These are phyloP conservation scores for Baccha elongata DNA, from an alignment of 2,888 invertebrate genomes.

Conservation along the genomic window DNA sequence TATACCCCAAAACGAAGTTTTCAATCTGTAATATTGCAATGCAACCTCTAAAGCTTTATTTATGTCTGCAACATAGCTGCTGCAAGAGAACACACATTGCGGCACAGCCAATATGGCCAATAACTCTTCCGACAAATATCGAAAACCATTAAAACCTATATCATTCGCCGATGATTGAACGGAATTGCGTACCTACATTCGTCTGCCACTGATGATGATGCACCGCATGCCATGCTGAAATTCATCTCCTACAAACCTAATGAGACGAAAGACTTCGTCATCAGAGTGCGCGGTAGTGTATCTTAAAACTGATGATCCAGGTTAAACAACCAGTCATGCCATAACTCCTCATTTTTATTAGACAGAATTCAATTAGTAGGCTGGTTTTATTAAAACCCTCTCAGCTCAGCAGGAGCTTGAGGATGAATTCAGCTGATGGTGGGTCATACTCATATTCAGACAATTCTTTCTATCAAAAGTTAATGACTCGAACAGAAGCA, in stretches of 20 bases:
- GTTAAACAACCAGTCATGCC: slow-evolving; percentile 41
- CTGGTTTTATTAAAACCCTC: slow-evolving; percentile 50
- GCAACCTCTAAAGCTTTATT: slow-evolving; percentile 24
- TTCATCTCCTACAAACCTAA: slow-evolving; percentile 68
- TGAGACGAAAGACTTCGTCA: slow-evolving; percentile 57
- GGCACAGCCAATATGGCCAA: slow-evolving; percentile 66
- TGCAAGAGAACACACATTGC: slow-evolving; percentile 47
- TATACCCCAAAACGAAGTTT: slow-evolving; percentile 60
- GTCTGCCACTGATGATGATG: slow-evolving; percentile 58
- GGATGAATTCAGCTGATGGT: slow-evolving; percentile 28
- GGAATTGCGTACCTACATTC: slow-evolving; percentile 59
- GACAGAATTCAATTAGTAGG: slow-evolving; percentile 73
- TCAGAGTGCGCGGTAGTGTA: slow-evolving; percentile 9
- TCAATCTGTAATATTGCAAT: slow-evolving; percentile 49
- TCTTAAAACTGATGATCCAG: slow-evolving; percentile 34
- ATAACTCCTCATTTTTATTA: slow-evolving; percentile 69
- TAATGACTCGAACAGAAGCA: slow-evolving; percentile 65
- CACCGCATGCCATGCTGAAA: slow-evolving; percentile 47
- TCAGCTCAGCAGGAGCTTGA: slow-evolving; percentile 2
- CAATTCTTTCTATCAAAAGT: slow-evolving; percentile 49
- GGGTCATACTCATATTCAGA: slow-evolving; percentile 32
- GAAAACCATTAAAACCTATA: slow-evolving; percentile 72
- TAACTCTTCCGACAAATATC: slow-evolving; percentile 72
- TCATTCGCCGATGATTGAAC: slow-evolving; percentile 72
- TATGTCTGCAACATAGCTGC: slow-evolving; percentile 6